Evolutionary conservation across 2,888 invertebrate species (phyloP), one percentile per base, ranked within the genome.

Genomic region (Mesorhabditis belari): DNA sequence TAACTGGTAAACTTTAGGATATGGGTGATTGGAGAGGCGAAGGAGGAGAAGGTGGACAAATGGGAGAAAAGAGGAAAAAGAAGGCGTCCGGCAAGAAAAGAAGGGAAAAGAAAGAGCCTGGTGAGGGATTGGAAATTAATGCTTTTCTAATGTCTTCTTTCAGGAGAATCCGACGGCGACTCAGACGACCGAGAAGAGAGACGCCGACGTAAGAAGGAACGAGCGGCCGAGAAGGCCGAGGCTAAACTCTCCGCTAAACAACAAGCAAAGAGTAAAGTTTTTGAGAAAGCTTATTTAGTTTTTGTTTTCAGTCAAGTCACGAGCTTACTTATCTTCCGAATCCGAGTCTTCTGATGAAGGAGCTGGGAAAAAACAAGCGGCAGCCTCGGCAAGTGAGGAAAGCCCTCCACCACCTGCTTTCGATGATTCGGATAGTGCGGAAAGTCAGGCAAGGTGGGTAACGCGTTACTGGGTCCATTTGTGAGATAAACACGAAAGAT

Each of bases 251-350:
- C 70, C 17, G 70, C 71, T 5, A 73, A 73, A 49, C 71, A 71
- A 55, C 60, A 54, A 24, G 59, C 67, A 3, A 70, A 70, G 50
- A 68, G 70, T 67, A 26, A n/a, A 9, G 51, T 50, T 9, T 19
- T 23, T n/a, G 17, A n/a, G 17, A 23, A 50, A 9, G 6, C 6
- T 9, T n/a, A 23, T 6, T 4, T 56, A 28, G 28, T 49, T 25
- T 24, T 49, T 35, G 12, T 4, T 67, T 71, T 53, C 61, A 71
- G 72, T 75, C 21, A 75, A 75, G 55, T 70, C 70, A 25, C 59
- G 67, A 9, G 73, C 72, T 3, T 70, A 66, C 64, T 58, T 75
- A 19, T 74, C 74, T 3, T 74, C 74, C 28, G 65, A 65, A 5
- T 66, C 65, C 23, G 63, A 62, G 9, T 70, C 70, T 50, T 72